These are phyloP conservation scores for Mechanitis messenoides DNA, from an alignment of 2,888 invertebrate species.

Conservation along the genomic window DNA sequence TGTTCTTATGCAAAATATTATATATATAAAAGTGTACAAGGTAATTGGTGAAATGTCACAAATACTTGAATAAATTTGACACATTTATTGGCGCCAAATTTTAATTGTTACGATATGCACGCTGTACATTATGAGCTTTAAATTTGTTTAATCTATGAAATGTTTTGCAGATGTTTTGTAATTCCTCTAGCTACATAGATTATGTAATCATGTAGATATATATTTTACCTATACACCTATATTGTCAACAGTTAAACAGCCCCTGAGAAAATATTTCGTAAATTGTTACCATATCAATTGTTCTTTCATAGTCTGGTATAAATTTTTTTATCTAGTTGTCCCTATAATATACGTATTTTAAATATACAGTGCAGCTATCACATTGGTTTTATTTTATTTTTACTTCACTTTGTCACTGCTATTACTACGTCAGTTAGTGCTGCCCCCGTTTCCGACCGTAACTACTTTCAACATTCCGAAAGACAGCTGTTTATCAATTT, in stretches of 20 bases:
- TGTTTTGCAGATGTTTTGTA: constrained; percentile 6
- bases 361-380: constrained; percentile 67
- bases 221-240: constrained; percentile 23
- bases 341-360: constrained; percentile 54
- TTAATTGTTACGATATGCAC: neutral
- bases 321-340: constrained; percentile 70
- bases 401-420: neutral
- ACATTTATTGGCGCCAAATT: constrained; percentile 1
- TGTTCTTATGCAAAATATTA: neutral
- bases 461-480: too few relatives aligned
- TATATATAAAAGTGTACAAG: neutral
- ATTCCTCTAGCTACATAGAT: constrained; percentile 21
- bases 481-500: too few relatives aligned
- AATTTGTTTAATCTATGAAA: neutral
- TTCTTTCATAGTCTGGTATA: constrained; percentile 67
- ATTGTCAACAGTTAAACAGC: constrained; percentile 22
- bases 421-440: too few relatives aligned
- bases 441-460: too few relatives aligned
- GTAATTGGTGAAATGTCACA: too few relatives aligned
- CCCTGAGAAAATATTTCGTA: constrained; percentile 37
- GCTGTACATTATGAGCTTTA: constrained; percentile 5
- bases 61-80: neutral
- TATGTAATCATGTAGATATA: constrained; percentile 21
- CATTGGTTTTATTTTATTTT: constrained; percentile 38
- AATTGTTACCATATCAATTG: constrained; percentile 70